A percentile compares a stretch with the other conserved stretches of the same genome.
These are phyloP conservation scores for Palaemon carinicauda DNA, from an alignment of 1,140 invertebrate species.

Conservation along the genomic window DNA sequence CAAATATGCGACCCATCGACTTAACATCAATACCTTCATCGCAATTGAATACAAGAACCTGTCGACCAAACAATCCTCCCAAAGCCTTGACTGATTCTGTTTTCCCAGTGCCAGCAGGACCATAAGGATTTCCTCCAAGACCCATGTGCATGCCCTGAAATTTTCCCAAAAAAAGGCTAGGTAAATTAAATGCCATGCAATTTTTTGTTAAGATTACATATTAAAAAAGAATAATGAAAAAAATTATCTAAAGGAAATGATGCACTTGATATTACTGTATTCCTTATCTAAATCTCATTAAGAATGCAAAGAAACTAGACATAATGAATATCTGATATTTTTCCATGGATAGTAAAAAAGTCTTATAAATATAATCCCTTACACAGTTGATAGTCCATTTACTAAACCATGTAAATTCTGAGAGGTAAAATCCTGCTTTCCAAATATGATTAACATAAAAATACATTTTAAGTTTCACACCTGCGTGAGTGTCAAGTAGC, in stretches of 20 bases:
- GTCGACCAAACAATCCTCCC: slow-evolving; percentile 85
- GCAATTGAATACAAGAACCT: slow-evolving; percentile 97
- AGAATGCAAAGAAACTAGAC: too few species aligned
- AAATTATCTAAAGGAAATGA: too few species aligned
- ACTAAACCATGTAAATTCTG: neutral
- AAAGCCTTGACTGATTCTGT: slow-evolving; percentile 97
- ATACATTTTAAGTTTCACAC: slow-evolving; percentile 64
- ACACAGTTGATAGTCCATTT: too few species aligned
- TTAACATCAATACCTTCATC: slow-evolving; percentile 94
- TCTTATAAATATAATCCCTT: too few species aligned
- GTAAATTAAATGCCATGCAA: neutral
- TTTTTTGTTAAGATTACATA: neutral
- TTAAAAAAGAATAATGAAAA: too few species aligned
- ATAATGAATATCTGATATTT: neutral
- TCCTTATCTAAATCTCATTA: too few species aligned
- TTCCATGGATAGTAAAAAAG: too few species aligned
- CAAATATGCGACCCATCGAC: slow-evolving; percentile 91
- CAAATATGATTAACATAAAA: slow-evolving; percentile 23
- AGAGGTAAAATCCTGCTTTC: neutral
- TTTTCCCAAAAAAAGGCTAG: slow-evolving; percentile 46
- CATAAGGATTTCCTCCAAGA: slow-evolving; percentile 97
- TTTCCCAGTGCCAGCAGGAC: slow-evolving; percentile 97
- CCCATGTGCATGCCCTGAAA: slow-evolving; percentile 90
- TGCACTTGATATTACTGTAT: too few species aligned
- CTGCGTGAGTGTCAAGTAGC: slow-evolving; percentile 93